Percentiles rank a stretch among this genome's conserved stretches.
Conservation (phyloP, 2,113 vertebrate genomes). For the Rhea pennata region DNA sequence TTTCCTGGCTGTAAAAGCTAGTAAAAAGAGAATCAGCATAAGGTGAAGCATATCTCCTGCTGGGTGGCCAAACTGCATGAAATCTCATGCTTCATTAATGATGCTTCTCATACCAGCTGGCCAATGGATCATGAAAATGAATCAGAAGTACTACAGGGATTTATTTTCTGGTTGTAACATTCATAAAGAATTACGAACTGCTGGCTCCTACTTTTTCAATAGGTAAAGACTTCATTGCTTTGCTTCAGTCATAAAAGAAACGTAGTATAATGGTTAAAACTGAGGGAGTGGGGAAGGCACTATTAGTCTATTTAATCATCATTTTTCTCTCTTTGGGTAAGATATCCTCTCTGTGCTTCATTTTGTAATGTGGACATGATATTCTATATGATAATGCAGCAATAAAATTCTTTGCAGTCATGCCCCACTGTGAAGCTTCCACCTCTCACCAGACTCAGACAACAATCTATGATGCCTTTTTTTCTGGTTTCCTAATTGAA, state of each 20-base stretch:
- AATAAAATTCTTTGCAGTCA: not conserved
- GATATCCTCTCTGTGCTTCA: not conserved
- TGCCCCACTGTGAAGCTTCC: not conserved
- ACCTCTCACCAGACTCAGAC: not conserved
- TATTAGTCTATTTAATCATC: not conserved
- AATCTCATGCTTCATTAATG: constrained; percentile 76
- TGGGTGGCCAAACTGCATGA: constrained; percentile 69
- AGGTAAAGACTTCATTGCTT: constrained; percentile 13
- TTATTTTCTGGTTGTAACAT: constrained; percentile 19
- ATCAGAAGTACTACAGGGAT: constrained; percentile 52
- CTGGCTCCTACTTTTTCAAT: constrained; percentile 32
- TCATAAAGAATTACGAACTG: constrained; percentile 70
- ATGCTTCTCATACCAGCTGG: constrained; percentile 74
- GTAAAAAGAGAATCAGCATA: constrained; percentile 58
- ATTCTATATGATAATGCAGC: not conserved
- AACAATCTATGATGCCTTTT: not conserved
- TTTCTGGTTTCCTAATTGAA: not conserved
- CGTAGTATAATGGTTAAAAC: not conserved
- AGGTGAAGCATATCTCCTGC: constrained; percentile 55
- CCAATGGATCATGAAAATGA: constrained; percentile 78
- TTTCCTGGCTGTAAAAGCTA: constrained; percentile 35
- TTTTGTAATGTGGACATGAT: not conserved
- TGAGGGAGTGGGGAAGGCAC: not conserved
- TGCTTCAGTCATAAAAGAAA: constrained; percentile 8
- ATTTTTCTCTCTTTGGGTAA: not conserved